Evolutionary conservation across 2,888 invertebrate species (phyloP), one percentile per base, ranked within the genome.

Genomic region (Sarcophaga subvicina): DNA sequence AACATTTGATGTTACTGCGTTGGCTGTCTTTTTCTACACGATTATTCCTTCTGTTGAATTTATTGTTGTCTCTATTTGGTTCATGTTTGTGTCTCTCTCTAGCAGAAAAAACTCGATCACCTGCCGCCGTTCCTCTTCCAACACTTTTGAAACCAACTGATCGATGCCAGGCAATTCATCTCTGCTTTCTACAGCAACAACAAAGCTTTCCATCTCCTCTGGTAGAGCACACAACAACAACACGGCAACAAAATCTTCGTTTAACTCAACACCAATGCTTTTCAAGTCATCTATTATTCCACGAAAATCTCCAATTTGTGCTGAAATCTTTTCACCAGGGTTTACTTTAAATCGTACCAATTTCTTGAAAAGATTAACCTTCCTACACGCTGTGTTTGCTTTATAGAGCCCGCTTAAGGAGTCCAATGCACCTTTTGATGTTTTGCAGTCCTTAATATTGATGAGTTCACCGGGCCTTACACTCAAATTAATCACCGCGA

Each of bases 131-230:
- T 62, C 83, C 37, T 80, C 83, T 60, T 83, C 80, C n/a, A 83
- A 47, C 37, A 87, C 69, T 75, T 83, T 87, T 14, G 80, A 73
- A 59, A 80, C 80, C 12, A 84, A 79, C n/a, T 73, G 79, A 20
- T 83, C 79, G 2, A 81, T 25, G 17, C 60, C 54, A n/a, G 81
- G 85, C 71, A 85, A 71, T 12, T n/a, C 22, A 49, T 85, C 85
- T 69, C 85, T 45, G 70, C 83, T 87, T 20, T 87, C 88, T 4
- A 88, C 83, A 67, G 88, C 88, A 37, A 88, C 86, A 71, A 84
- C 78, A 62, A 37, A 62, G 62, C 62, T 62, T 62, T 62, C 62
- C 62, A 62, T 62, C 20, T 62, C 62, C 62, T 62, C 62, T 62
- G 62, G 47, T 49, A 87, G 11, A 37, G 37, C 37, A 37, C 6